phyloP scores from a whole-genome alignment of 2,888 invertebrate genomes.

The Amphimallon solstitiale region DNA sequence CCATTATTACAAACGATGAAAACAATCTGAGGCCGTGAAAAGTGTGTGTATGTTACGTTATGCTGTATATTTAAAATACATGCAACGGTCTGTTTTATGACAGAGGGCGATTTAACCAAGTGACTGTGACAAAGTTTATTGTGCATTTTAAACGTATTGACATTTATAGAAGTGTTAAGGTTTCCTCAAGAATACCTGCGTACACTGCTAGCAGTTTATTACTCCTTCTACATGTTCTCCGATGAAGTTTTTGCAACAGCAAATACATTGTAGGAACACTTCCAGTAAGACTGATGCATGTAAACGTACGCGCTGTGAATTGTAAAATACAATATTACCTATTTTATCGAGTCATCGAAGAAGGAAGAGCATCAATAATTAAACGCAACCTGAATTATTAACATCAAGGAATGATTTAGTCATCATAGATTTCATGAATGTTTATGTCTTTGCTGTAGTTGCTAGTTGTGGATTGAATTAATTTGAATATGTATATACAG shows the following conservation, averaged over 20 bases:
- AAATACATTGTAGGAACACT: not conserved
- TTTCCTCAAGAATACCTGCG: slow-evolving; percentile 2
- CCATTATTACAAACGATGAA: too few species aligned
- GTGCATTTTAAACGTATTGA: slow-evolving; percentile 10
- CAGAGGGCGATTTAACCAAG: not conserved
- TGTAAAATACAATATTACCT: slow-evolving; percentile 16
- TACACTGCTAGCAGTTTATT: slow-evolving; percentile 14
- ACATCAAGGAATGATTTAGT: slow-evolving; percentile 19
- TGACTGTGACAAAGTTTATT: slow-evolving; percentile 6
- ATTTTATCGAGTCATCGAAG: slow-evolving; percentile 26
- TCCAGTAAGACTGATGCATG: slow-evolving; percentile 7
- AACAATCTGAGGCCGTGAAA: not conserved
- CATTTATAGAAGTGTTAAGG: slow-evolving; percentile 27
- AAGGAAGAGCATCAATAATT: not conserved
- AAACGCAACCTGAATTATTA: slow-evolving; percentile 15
- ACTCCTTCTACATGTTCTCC: slow-evolving; percentile 1
- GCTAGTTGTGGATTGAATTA: not conserved
- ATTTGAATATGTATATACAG: not conserved
- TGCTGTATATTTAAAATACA: not conserved
- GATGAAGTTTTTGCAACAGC: slow-evolving; percentile 11
- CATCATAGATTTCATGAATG: not conserved
- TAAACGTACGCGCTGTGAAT: slow-evolving; percentile 8
- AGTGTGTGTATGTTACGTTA: too few species aligned
- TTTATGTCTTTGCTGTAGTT: not conserved
- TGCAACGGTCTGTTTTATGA: not conserved